phyloP scores from a whole-genome alignment of 2,113 vertebrate genomes.

The Macaca nemestrina region DNA sequence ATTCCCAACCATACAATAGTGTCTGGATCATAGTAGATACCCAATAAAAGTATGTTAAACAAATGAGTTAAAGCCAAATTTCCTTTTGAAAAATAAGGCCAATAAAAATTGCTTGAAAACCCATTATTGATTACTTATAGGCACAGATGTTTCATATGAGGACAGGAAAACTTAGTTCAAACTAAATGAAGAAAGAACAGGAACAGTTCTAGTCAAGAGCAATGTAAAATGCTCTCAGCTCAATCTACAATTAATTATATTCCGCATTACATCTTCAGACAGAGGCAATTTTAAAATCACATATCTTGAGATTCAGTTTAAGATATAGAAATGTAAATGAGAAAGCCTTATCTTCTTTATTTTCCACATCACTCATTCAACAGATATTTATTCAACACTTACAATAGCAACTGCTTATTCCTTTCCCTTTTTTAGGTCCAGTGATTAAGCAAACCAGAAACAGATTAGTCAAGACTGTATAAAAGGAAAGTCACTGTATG shows the following conservation, averaged over 20 bases:
- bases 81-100: slow-evolving; percentile 23
- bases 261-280: background rate
- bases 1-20: background rate
- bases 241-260: background rate
- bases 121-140: background rate
- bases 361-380: background rate
- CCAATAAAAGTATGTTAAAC: background rate
- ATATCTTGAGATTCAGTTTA: background rate
- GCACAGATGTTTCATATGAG: background rate
- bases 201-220: background rate
- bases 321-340: slow-evolving; percentile 47
- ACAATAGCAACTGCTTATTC: background rate
- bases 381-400: background rate
- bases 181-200: slow-evolving; percentile 37
- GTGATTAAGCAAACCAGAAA: background rate
- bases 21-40: background rate
- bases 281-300: background rate
- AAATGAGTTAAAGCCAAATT: background rate
- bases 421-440: slow-evolving; percentile 10
- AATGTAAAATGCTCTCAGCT: background rate
- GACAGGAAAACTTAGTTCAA: background rate
- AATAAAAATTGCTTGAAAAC: background rate
- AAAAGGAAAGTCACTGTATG: background rate
- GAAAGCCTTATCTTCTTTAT: background rate
- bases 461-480: background rate